Percentiles rank a stretch among this genome's conserved stretches.
Conservation (phyloP, 1,140 invertebrate species). For the Drosophila pandora region DNA sequence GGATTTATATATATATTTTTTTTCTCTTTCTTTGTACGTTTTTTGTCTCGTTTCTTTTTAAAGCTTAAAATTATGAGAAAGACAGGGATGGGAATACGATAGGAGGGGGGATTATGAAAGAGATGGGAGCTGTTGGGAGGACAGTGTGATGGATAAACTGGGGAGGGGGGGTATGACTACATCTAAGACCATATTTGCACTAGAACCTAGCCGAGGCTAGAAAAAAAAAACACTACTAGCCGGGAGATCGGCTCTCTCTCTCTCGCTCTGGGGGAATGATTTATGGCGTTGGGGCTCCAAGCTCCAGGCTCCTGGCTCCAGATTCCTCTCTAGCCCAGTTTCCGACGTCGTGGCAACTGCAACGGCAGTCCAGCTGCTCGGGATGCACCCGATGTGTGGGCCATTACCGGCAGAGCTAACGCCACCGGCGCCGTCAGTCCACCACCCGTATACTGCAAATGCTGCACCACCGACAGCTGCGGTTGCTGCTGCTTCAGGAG, state of each 20-base stretch:
- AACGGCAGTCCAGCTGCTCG: conserved; percentile 2
- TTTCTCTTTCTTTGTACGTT: conserved; percentile 35
- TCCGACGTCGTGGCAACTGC: conserved; percentile 40
- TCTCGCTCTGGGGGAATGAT: conserved; percentile 31
- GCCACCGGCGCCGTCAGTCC: conserved; percentile 45
- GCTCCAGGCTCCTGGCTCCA: background rate
- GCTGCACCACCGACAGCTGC: conserved; percentile 70
- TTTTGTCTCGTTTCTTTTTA: conserved; percentile 46
- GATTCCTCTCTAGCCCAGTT: conserved; percentile 22
- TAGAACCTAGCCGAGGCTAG: conserved; percentile 20
- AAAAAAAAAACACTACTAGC: conserved; percentile 21
- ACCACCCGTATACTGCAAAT: conserved; percentile 59
- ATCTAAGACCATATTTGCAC: conserved; percentile 43
- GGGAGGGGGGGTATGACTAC: conserved; percentile 8
- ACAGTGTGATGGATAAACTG: background rate
- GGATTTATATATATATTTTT: conserved; percentile 10
- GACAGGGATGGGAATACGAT: conserved; percentile 29
- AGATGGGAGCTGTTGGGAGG: too few relatives aligned
- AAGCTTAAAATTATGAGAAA: conserved; percentile 57
- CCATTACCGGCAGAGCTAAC: conserved; percentile 54
- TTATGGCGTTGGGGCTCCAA: conserved; percentile 22
- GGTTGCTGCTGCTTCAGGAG: conserved; percentile 70
- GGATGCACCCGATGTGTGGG: conserved; percentile 8
- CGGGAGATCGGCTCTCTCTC: background rate
- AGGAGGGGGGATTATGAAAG: background rate